phyloP scores from a whole-genome alignment of 2,888 invertebrate genomes.

The Cepaea hortensis region DNA sequence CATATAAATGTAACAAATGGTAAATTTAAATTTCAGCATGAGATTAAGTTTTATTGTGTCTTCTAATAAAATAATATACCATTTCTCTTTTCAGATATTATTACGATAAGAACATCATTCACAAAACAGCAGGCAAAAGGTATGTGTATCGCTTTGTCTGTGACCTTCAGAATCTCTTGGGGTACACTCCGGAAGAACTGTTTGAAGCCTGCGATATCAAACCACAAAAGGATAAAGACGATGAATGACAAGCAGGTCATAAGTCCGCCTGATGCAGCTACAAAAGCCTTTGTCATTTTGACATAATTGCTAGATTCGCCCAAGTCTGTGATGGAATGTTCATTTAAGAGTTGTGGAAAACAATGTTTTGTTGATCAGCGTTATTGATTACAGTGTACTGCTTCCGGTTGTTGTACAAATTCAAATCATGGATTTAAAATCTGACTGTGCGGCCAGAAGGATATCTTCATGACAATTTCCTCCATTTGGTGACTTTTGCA shows the following conservation, averaged over 20 bases:
- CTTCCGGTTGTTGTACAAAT: not conserved
- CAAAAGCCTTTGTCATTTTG: not conserved
- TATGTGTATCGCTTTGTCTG: slow-evolving; percentile 99
- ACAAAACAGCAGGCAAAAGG: slow-evolving; percentile 98
- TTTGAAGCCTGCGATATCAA: slow-evolving; percentile 82
- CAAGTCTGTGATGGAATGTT: not conserved
- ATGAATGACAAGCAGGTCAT: slow-evolving; percentile 58
- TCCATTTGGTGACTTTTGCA: too few species aligned
- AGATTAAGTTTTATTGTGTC: too few species aligned
- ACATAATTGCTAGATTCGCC: not conserved
- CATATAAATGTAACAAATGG: too few species aligned
- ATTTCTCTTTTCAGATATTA: slow-evolving; percentile 83
- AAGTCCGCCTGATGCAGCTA: too few species aligned
- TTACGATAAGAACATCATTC: slow-evolving; percentile 99
- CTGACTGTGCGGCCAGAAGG: too few species aligned
- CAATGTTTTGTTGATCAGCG: not conserved
- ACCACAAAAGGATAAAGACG: slow-evolving; percentile 75
- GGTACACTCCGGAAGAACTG: slow-evolving; percentile 96
- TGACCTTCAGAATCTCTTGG: slow-evolving; percentile 94
- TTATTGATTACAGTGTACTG: not conserved
- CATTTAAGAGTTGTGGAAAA: not conserved
- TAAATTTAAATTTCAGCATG: too few species aligned
- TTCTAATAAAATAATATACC: too few species aligned
- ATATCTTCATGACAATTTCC: too few species aligned
- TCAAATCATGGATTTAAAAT: not conserved